Evolutionary conservation across 2,797 vertebrate genomes (phyloP), one percentile per base, ranked within the genome.

Genomic region (Meriones psammophilus): DNA sequence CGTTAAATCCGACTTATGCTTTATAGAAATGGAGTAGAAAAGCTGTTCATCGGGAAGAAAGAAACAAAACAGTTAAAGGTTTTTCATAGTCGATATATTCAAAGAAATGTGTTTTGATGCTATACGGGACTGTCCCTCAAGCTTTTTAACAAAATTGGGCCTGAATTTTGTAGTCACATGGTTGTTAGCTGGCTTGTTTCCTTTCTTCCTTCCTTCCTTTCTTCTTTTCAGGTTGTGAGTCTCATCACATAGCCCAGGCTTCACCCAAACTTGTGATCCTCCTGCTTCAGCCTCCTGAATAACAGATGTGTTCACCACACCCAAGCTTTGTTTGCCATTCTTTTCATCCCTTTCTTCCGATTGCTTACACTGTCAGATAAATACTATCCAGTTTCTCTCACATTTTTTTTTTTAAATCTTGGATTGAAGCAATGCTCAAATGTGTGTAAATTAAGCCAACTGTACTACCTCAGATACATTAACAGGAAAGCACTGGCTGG

Each of bases 371-470:
- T 50, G 26, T 80, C 33, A 80, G 33, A 89, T 84, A 85, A 90
- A 91, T 68, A 71, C 3, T 92, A 5, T 54, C 50, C 66, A 54
- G 7, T 89, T 54, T 91, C 71, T 39, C 58, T 68, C 26, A 5
- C 36, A 8, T 33, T 33, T 56, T 68, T 77, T 50, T 33, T 9
- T 58, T 58, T 88, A 92, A 39, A 39, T 71, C 92, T 95, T 90
- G 68, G 68, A 46, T 33, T 64, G 88, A 66, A 94, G 46, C 39
- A 56, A 33, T 90, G 54, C 17, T 96, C 73, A 80, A 91, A 88
- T 64, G 78, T 90, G 74, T 90, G 71, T 89, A 92, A 95, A 96
- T 95, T 71, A 79, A 94, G 62, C 42, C 80, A 94, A 91, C 91
- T 80, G 60, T 66, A 73, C 91, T 91, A 91, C 39, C 87, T 69